These are phyloP conservation scores for Symphodus melops DNA, from an alignment of 2,113 vertebrate species.

Conservation along the genomic window DNA sequence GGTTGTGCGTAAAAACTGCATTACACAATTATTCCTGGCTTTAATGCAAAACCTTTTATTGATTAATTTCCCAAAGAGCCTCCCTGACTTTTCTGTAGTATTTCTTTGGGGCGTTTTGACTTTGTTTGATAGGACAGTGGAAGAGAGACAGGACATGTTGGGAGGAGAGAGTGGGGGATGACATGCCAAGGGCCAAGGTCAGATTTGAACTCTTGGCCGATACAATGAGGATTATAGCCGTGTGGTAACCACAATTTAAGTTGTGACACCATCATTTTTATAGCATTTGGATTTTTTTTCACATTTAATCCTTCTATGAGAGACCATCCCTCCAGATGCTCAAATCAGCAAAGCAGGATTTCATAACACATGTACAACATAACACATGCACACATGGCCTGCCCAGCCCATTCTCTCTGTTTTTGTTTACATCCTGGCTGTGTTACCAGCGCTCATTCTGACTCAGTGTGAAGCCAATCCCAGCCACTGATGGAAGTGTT, in stretches of 20 bases:
- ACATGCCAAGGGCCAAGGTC: no score
- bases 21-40: not conserved
- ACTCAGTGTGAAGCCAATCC: slow-evolving; percentile 62
- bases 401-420: slow-evolving; percentile 45
- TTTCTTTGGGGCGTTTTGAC: no score
- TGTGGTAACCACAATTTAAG: no score
- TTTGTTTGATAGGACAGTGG: no score
- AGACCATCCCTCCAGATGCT: not conserved
- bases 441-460: slow-evolving; percentile 16
- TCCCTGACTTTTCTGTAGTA: not conserved
- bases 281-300: not conserved
- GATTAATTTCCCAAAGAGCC: slow-evolving; percentile 13
- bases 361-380: slow-evolving; percentile 37
- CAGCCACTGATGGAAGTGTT: slow-evolving; percentile 27
- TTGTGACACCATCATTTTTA: not conserved
- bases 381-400: slow-evolving; percentile 11
- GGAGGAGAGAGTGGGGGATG: no score
- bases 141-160: no score
- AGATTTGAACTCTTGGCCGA: no score
- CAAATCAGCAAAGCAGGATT: slow-evolving; percentile 5
- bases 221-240: no score
- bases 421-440: slow-evolving; percentile 63
- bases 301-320: not conserved
- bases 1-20: slow-evolving; percentile 18
- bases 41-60: not conserved